Conservation (phyloP, 1,140 invertebrate species). For the Megalonaias nervosa region DNA sequence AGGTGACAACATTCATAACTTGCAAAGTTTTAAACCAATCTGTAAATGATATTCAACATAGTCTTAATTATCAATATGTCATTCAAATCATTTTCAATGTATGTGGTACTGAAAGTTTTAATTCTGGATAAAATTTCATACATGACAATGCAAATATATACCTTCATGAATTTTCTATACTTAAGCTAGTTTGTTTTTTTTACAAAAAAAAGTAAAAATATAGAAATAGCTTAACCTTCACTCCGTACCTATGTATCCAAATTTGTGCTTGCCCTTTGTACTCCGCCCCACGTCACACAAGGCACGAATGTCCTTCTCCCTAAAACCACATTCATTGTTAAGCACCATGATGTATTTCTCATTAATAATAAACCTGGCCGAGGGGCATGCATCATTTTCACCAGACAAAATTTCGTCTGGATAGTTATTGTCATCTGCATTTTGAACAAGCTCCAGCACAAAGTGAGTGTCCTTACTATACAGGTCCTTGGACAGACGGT, state of each 20-base stretch:
- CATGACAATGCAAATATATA: too few relatives aligned
- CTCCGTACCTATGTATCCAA: slow-evolving; percentile 68
- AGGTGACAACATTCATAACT: too few relatives aligned
- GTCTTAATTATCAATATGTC: too few relatives aligned
- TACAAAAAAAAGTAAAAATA: too few relatives aligned
- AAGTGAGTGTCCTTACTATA: slow-evolving; percentile 72
- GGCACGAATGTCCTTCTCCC: slow-evolving; percentile 65
- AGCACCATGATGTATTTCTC: slow-evolving; percentile 55
- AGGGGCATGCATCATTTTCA: slow-evolving; percentile 40
- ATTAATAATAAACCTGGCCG: slow-evolving; percentile 65
- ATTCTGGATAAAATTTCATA: too few relatives aligned
- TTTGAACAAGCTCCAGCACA: slow-evolving; percentile 67
- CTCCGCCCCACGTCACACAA: slow-evolving; percentile 71
- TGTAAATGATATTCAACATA: too few relatives aligned
- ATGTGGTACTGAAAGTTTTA: too few relatives aligned
- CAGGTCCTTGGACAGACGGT: slow-evolving; percentile 68
- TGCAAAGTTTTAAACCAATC: too few relatives aligned
- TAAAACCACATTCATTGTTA: slow-evolving; percentile 71
- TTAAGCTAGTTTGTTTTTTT: too few relatives aligned
- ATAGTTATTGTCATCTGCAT: slow-evolving; percentile 72
- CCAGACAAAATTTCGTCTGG: slow-evolving; percentile 31
- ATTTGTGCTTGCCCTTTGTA: slow-evolving; percentile 70
- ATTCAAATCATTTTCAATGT: too few relatives aligned
- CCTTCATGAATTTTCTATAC: too few relatives aligned
- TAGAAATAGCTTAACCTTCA: too few relatives aligned